phyloP scores from a whole-genome alignment of 2,113 vertebrate species.

The Malurus melanocephalus region DNA sequence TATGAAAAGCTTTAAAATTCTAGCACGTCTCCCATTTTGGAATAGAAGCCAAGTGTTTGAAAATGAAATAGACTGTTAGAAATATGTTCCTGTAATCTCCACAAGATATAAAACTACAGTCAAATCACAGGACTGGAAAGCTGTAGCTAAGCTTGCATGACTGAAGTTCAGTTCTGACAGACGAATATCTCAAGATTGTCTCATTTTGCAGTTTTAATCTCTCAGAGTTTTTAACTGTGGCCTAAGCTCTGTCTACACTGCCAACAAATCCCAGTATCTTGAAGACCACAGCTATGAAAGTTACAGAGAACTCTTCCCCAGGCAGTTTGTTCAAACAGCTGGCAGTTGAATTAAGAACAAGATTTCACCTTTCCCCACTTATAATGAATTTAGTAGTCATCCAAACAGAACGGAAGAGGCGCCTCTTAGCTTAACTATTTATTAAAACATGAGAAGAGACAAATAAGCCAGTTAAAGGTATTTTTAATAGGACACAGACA shows the following conservation, averaged over 20 bases:
- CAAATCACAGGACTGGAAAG: not conserved
- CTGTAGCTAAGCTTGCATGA: not conserved
- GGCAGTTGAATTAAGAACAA: not conserved
- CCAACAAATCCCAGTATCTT: not conserved
- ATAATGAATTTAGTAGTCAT: not conserved
- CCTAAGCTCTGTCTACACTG: not conserved
- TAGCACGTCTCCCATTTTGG: not conserved
- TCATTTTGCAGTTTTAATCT: not conserved
- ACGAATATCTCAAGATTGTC: not conserved
- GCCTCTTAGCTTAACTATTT: not conserved
- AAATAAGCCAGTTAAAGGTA: not conserved
- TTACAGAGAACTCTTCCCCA: not conserved
- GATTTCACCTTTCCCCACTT: not conserved
- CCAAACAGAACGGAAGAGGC: not conserved
- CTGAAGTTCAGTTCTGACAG: not conserved
- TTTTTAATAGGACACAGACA: not conserved
- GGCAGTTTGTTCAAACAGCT: fast-evolving
- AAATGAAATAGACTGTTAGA: not conserved
- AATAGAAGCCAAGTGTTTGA: not conserved
- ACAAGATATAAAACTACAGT: not conserved
- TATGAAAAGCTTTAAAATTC: not conserved
- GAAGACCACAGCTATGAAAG: not conserved
- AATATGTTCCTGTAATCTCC: not conserved
- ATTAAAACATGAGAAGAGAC: not conserved
- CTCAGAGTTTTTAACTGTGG: not conserved